Evolutionary conservation across 2,888 invertebrate genomes (phyloP).

Genomic region (Leptinotarsa juncta): DNA sequence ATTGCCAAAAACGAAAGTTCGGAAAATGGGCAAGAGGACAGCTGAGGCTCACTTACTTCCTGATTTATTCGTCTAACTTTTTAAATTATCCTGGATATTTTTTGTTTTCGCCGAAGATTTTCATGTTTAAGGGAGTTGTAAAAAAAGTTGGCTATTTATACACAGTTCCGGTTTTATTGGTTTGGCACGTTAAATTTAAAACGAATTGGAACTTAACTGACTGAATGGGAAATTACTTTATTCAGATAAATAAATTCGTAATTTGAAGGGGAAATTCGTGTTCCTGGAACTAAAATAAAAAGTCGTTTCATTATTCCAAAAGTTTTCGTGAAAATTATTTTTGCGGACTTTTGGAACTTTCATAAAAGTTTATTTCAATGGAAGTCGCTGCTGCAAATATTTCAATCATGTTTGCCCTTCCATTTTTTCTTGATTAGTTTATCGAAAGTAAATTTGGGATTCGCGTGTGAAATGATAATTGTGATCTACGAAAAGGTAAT

Average conservation of each 20-base stretch:
- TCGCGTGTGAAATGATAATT: no score
- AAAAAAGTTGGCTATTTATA: constrained; percentile 31
- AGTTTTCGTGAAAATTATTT: not conserved
- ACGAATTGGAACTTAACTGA: constrained; percentile 26
- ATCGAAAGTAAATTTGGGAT: no score
- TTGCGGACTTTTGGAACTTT: not conserved
- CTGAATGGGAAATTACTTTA: constrained; percentile 26
- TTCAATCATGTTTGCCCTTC: no score
- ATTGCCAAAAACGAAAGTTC: constrained; percentile 31
- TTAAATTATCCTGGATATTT: constrained; percentile 38
- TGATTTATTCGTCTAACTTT: constrained; percentile 39
- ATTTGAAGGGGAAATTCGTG: constrained; percentile 1
- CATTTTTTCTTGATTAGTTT: no score
- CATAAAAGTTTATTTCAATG: not conserved
- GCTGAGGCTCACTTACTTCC: constrained; percentile 36
- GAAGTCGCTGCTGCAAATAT: no score
- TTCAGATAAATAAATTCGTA: constrained; percentile 16
- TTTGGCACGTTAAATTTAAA: constrained; percentile 21
- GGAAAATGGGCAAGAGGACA: constrained; percentile 29
- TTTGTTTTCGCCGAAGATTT: constrained; percentile 36
- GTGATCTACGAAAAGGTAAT: no score
- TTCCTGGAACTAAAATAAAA: not conserved
- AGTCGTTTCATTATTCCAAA: not conserved
- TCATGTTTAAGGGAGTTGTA: constrained; percentile 33
- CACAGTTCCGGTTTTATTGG: constrained; percentile 30